Conservation (phyloP, 2,888 invertebrate genomes). For the Dendrolimus pini region DNA sequence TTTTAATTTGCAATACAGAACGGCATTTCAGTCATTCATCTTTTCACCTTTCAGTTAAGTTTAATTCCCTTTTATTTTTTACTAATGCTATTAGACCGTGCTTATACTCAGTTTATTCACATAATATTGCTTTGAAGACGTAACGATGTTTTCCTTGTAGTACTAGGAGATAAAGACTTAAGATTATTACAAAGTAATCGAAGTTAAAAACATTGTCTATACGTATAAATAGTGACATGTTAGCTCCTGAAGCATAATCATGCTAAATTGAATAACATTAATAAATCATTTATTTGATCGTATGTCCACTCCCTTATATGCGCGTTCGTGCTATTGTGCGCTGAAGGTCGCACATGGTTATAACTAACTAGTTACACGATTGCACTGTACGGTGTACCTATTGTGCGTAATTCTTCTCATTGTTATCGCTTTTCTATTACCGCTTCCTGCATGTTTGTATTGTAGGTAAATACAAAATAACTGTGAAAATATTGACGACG, state of each 20-base stretch:
- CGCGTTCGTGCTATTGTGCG: constrained; percentile 51
- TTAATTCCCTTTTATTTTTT: too few relatives aligned
- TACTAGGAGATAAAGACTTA: too few relatives aligned
- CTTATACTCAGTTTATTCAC: too few relatives aligned
- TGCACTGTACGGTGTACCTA: constrained; percentile 4
- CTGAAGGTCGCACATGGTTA: constrained; percentile 55
- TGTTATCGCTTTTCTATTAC: not conserved
- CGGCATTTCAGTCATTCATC: too few relatives aligned
- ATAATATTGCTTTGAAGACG: too few relatives aligned
- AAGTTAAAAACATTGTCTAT: not conserved
- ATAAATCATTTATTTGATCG: constrained; percentile 12
- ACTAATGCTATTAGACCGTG: too few relatives aligned
- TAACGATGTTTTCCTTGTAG: too few relatives aligned
- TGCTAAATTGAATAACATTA: not conserved
- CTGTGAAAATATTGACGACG: too few relatives aligned
- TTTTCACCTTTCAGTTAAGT: too few relatives aligned
- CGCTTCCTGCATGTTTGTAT: constrained; percentile 3
- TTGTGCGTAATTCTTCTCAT: constrained; percentile 3
- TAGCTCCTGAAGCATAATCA: too few relatives aligned
- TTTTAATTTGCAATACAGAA: too few relatives aligned
- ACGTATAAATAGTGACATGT: constrained; percentile 6
- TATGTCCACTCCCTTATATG: constrained; percentile 49
- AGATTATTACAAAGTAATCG: too few relatives aligned
- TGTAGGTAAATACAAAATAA: not conserved
- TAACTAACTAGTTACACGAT: constrained; percentile 26